These are phyloP conservation scores for Oxyruncus cristatus DNA, from an alignment of 2,113 vertebrate genomes.

Conservation along the genomic window DNA sequence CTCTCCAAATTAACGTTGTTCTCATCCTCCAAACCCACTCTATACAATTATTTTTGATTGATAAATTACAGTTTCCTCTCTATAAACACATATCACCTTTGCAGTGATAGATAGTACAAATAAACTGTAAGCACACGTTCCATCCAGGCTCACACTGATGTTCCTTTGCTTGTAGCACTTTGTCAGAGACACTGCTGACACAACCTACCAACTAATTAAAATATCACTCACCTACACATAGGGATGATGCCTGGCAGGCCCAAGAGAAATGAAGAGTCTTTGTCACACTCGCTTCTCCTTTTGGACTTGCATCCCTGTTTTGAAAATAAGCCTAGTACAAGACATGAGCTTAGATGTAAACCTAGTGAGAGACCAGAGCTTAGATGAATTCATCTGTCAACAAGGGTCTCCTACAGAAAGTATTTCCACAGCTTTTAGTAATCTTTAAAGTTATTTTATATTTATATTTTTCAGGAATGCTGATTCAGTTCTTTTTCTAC, in stretches of 20 bases:
- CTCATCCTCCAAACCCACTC: background rate
- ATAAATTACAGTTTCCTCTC: background rate
- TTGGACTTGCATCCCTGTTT: background rate
- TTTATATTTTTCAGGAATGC: background rate
- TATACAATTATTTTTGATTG: background rate
- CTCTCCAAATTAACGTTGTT: background rate
- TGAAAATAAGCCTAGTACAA: background rate
- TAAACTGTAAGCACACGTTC: background rate
- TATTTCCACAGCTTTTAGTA: background rate
- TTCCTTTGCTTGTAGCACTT: background rate
- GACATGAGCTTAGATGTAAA: background rate
- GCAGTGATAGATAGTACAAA: background rate
- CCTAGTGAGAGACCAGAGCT: background rate
- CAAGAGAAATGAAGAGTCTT: background rate
- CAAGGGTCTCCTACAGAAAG: background rate
- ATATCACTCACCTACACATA: background rate
- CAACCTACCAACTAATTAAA: background rate
- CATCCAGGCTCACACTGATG: background rate
- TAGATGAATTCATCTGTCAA: background rate
- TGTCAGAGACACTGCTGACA: background rate
- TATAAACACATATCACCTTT: background rate
- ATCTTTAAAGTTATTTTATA: background rate
- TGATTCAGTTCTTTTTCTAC: background rate
- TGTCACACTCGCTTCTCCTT: background rate
- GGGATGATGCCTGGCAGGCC: background rate